A percentile compares a stretch with the other conserved stretches of the same genome.
phyloP scores from a whole-genome alignment of 2,113 vertebrate species.

The Deroptyus accipitrinus region DNA sequence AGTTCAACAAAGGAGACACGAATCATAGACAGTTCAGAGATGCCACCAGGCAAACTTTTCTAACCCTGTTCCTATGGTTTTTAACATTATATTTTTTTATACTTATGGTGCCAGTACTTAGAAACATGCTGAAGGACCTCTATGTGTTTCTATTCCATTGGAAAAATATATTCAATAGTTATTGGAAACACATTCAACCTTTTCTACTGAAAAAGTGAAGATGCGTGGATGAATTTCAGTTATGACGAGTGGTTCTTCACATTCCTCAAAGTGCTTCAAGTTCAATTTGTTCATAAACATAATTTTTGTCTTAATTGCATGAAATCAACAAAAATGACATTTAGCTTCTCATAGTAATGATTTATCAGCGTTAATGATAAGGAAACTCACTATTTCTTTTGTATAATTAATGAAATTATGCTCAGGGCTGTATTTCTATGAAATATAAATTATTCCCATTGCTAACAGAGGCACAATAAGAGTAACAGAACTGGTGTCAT shows the following conservation, averaged over 20 bases:
- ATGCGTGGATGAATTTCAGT: neutral
- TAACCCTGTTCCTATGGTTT: neutral
- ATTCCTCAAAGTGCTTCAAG: conserved; percentile 21
- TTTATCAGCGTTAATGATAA: neutral
- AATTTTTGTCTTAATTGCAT: neutral
- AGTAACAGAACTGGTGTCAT: neutral
- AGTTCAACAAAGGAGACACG: neutral
- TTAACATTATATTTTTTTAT: neutral
- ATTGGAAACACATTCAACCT: neutral
- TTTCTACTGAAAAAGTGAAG: neutral
- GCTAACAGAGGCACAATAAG: neutral
- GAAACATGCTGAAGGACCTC: neutral
- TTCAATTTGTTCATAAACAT: neutral
- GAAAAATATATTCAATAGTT: conserved; percentile 23
- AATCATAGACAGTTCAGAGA: neutral
- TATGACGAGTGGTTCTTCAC: neutral
- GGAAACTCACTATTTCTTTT: neutral
- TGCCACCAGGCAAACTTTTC: neutral
- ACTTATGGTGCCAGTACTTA: conserved; percentile 7
- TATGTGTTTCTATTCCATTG: neutral
- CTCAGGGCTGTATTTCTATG: conserved; percentile 1
- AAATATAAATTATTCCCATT: conserved; percentile 5
- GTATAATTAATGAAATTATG: conserved; percentile 48
- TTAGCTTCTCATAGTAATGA: neutral
- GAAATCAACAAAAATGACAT: conserved; percentile 2